These are phyloP conservation scores for Alloscopus bannaensis DNA, from an alignment of 2,888 invertebrate genomes.

Conservation along the genomic window DNA sequence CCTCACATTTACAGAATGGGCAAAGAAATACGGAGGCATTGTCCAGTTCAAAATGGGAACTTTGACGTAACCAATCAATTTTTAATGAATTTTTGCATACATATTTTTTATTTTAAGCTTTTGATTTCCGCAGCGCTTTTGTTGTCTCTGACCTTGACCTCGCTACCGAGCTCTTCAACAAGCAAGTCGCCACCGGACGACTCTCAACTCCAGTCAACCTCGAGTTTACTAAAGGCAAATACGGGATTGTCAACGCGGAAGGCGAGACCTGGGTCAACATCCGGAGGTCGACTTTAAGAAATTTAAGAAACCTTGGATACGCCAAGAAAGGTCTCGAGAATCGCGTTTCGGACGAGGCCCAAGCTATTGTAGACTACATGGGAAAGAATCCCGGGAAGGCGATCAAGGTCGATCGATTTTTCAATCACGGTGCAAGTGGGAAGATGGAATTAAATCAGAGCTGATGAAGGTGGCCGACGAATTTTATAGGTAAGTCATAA, in stretches of 20 bases:
- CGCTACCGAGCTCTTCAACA: conserved; percentile 29
- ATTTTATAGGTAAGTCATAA: background rate
- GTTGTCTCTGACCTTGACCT: conserved; percentile 41
- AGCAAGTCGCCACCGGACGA: conserved; percentile 24
- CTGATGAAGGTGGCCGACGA: conserved; percentile 7
- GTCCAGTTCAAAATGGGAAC: conserved; percentile 22
- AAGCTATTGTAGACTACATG: conserved; percentile 4
- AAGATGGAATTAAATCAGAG: conserved; percentile 17
- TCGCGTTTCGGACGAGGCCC: conserved; percentile 47
- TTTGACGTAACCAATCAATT: conserved; percentile 11
- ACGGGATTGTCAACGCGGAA: conserved; percentile 42
- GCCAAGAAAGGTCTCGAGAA: conserved; percentile 47
- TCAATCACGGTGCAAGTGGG: conserved; percentile 43
- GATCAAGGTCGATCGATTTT: conserved; percentile 23
- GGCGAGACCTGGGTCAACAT: conserved; percentile 51
- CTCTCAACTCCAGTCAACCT: conserved; percentile 21
- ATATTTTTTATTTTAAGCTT: background rate
- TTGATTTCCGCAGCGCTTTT: conserved; percentile 21
- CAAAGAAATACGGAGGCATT: conserved; percentile 17
- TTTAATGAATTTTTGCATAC: background rate
- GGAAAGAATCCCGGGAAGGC: conserved; percentile 44
- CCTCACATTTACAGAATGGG: background rate
- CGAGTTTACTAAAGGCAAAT: conserved; percentile 16
- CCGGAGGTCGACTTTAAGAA: conserved; percentile 47
- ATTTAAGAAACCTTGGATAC: conserved; percentile 54